Percentiles rank a stretch among this genome's conserved stretches.
These are phyloP conservation scores for Aleiodes testaceus DNA, from an alignment of 2,888 invertebrate genomes.

Conservation along the genomic window DNA sequence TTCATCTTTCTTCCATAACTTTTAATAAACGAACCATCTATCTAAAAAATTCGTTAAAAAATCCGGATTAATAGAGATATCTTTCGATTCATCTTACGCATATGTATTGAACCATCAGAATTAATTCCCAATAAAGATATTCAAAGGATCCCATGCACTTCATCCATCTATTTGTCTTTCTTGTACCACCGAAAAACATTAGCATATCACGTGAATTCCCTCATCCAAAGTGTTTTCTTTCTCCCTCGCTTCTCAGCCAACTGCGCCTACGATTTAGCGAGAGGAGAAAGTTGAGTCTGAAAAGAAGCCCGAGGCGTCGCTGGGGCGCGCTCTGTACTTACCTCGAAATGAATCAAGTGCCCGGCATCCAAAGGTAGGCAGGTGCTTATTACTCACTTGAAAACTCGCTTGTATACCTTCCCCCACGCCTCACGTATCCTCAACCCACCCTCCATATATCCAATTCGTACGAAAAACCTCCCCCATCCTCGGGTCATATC, in stretches of 20 bases:
- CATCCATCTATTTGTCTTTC: constrained; percentile 20
- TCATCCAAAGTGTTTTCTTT: constrained; percentile 11
- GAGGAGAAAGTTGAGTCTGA: constrained; percentile 14
- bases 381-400: constrained; percentile 72
- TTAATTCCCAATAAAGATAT: constrained; percentile 38
- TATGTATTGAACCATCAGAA: too few species aligned
- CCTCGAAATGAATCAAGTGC: constrained; percentile 72
- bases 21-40: too few species aligned
- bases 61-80: too few species aligned
- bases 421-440: constrained; percentile 41
- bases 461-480: constrained; percentile 61
- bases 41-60: too few species aligned
- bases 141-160: constrained; percentile 37
- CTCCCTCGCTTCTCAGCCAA: neutral
- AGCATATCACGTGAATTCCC: constrained; percentile 45
- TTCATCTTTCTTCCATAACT: too few species aligned
- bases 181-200: constrained; percentile 27
- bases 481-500: constrained; percentile 65
- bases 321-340: constrained; percentile 69
- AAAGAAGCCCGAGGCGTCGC: constrained; percentile 64
- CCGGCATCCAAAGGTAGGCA: constrained; percentile 68
- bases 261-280: neutral
- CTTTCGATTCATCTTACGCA: too few species aligned
- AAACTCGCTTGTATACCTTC: constrained; percentile 43
- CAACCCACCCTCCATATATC: constrained; percentile 55